Base-by-base conservation (phyloP, 2,888 invertebrate species). In the Drosophila rubida region DNA sequence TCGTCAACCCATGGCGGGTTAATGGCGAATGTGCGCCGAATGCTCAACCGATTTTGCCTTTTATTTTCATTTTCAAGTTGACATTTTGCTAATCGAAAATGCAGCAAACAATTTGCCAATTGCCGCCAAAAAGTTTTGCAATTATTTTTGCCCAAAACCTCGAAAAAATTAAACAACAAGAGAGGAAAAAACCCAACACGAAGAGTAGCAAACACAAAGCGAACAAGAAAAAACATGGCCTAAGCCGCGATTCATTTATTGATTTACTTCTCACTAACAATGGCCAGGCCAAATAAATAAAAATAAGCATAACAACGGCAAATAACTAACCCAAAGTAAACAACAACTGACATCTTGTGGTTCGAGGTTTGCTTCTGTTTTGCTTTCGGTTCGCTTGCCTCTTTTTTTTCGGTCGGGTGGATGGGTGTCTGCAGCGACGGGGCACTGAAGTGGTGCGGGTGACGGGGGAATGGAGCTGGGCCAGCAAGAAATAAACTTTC, bases 81-180 rank as follows among this genome's bases (percentile, higher is more conserved):
- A 86, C 88, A 86, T 87, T 84, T 82, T 51, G 86, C 84, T 84
- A 86, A 84, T 87, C 84, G 84, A 87, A 87, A 87, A 87, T 85
- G 88, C 88, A 82, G 80, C 78, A 77, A 85, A 85, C 82, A 80
- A 75, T 87, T 87, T 86, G 77, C 71, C 71, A 65, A 80, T 80
- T 84, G 69, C 67, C 68, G 69, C 53, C 68, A 85, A 85, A 83
- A 83, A 84, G 73, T 87, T 84, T 84, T 55, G 83, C 86, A 85
- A 84, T 84, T 84, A 85, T 78, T 84, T 85, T 73, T 71, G 39
- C 54, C 66, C 66, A 67, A 53, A 46, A 51, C 65, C 50, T 35
- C 53, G 55, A 58, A 51, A 32, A 51, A 64, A 53, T n/a, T n/a
- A 35, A 51, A 65, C 19, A 49, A 13, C 19, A 19, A 19, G 19